Base-by-base conservation (phyloP, 2,888 invertebrate genomes). In the Acrobasis consociella region DNA sequence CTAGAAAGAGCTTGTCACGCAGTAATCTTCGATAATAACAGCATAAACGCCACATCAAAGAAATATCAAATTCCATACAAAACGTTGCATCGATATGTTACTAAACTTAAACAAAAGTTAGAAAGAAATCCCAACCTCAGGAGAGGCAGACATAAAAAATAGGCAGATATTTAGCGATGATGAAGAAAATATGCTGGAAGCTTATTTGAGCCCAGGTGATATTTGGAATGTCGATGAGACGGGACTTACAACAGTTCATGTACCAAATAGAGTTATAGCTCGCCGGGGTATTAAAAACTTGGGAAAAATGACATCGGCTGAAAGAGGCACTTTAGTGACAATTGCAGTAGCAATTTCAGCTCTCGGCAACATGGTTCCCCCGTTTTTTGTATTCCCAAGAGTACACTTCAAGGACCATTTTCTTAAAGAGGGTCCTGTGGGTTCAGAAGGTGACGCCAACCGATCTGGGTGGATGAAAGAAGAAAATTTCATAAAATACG, bases 181-280 rank as follows among this genome's bases (percentile, higher is more conserved):
- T 7, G 31, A 31, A 31, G 31, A 42, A 42, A 42, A 42, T 42
- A 42, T 11, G 13, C 42, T 42, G 42, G 42, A 42, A 42, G 42
- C 42, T 42, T 42, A 42, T 42, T 42, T 42, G 42, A 42, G 62
- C 37, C 71, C 79, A 49, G 66, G 66, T 49, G 70, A 78, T 64
- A 81, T 86, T 39, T 86, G 69, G 67, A 85, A 86, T 64, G 62
- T 78, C 15, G 81, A 82, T 67, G 78, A 83, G 69, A 80, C 79
- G n/a, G 81, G 78, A 2, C 62, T 82, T 8, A 80, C 81, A 16
- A 80, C 83, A 11, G 83, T 84, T 2, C 80, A 83, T 62, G 77
- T 69, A 63, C 78, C 82, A 22, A 63, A 72, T 52, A 79, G 70
- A 73, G 67, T 86, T 50, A 63, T 85, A 61, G 82, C 80, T 17